phyloP scores from a whole-genome alignment of 2,888 invertebrate genomes.

The Lepidocyrtinus sp. region DNA sequence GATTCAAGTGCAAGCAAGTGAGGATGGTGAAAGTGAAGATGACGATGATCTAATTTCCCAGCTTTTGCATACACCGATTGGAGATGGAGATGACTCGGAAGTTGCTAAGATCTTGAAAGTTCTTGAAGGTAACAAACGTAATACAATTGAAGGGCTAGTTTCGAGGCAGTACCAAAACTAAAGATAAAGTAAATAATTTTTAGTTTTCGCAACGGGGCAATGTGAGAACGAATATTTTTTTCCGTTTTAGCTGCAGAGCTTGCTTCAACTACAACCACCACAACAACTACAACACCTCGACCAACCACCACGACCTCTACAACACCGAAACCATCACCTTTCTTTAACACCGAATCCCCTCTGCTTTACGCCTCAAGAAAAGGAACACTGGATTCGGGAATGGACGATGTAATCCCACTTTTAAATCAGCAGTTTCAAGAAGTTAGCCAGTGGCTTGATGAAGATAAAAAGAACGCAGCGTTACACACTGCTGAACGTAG shows the following conservation, averaged over 20 bases:
- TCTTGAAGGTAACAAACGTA: slow-evolving; percentile 24
- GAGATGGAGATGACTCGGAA: slow-evolving; percentile 21
- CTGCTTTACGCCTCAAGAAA: neutral
- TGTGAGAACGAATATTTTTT: neutral
- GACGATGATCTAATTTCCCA: slow-evolving; percentile 24
- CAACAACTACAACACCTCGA: slow-evolving; percentile 11
- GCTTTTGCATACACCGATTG: neutral
- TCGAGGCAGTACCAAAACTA: too few relatives aligned
- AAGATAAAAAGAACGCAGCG: neutral
- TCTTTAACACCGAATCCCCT: slow-evolving; percentile 22
- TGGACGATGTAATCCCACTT: neutral
- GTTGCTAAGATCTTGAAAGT: slow-evolving; percentile 20
- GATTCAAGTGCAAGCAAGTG: neutral
- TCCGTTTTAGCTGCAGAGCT: slow-evolving; percentile 24
- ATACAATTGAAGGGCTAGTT: too few relatives aligned
- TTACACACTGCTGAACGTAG: neutral
- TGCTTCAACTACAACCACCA: too few relatives aligned
- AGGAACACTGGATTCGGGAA: neutral
- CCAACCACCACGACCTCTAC: too few relatives aligned
- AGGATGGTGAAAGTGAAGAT: neutral
- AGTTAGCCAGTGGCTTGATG: neutral
- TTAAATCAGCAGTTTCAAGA: slow-evolving; percentile 8
- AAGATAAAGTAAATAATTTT: neutral
- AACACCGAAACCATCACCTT: too few relatives aligned
- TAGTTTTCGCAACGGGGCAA: too few relatives aligned